These are phyloP conservation scores for Dissostichus mawsoni DNA, from an alignment of 2,113 vertebrate species.

Conservation along the genomic window DNA sequence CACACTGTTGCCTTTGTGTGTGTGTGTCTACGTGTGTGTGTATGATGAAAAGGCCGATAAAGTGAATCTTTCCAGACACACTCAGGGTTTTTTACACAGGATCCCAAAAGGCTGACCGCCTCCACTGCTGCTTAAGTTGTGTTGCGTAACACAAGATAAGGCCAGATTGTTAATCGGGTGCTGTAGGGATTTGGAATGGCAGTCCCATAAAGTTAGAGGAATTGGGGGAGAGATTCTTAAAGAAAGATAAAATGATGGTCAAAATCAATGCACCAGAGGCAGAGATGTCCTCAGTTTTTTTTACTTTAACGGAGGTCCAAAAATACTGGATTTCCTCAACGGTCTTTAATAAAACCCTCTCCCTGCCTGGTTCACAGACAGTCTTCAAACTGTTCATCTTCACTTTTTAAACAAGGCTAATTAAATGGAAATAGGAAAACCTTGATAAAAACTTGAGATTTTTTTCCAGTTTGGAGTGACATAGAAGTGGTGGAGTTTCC, in stretches of 20 bases:
- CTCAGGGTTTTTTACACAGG: background rate
- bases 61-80: conserved; percentile 21
- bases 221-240: background rate
- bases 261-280: background rate
- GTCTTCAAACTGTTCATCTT: background rate
- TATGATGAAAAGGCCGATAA: conserved; percentile 14
- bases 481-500: background rate
- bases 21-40: conserved; percentile 11
- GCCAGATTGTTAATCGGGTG: background rate
- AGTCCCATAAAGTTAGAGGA: background rate
- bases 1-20: conserved; percentile 58
- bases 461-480: background rate
- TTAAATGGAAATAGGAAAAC: too few species aligned
- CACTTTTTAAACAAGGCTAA: background rate
- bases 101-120: conserved; percentile 15
- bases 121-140: conserved; percentile 20
- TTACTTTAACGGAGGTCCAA: background rate
- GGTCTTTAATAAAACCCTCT: background rate
- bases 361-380: background rate
- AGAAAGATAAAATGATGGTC: background rate
- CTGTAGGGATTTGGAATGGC: background rate
- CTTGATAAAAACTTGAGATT: too few species aligned
- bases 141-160: conserved; percentile 44
- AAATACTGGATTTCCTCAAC: background rate
- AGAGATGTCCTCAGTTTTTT: background rate